Evolutionary conservation across 2,113 vertebrate genomes (phyloP).

Genomic region (Pachycephala philippinensis): DNA sequence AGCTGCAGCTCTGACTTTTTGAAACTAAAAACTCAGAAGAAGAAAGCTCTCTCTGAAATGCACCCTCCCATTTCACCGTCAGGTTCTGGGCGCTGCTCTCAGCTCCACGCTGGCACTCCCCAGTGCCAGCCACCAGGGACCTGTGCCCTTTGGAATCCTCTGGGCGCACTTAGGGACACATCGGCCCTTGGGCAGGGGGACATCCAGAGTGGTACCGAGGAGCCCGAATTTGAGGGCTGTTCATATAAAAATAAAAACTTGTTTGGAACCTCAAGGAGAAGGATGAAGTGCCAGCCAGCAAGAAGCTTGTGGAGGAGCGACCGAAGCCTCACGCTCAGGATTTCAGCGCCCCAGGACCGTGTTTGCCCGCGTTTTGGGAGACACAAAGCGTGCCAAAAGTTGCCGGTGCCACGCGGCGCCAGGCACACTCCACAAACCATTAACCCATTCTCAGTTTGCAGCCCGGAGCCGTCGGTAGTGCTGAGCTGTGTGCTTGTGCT

Average conservation of each 20-base stretch:
- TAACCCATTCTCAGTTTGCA: fast-evolving
- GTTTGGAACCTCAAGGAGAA: background rate
- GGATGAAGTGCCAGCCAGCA: background rate
- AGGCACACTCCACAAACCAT: fast-evolving
- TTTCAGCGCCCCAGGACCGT: fast-evolving
- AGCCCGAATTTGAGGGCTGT: too few species aligned
- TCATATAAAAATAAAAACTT: fast-evolving
- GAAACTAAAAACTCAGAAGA: too few species aligned
- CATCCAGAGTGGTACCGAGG: fast-evolving
- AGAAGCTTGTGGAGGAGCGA: background rate
- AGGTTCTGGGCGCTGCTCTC: background rate
- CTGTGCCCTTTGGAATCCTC: background rate
- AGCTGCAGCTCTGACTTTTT: background rate
- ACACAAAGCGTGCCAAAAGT: background rate
- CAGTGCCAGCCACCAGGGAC: fast-evolving
- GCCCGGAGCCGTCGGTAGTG: background rate
- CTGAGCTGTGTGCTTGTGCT: background rate
- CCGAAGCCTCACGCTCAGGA: fast-evolving
- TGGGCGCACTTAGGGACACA: fast-evolving
- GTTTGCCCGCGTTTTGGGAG: background rate
- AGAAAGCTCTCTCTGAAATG: too few species aligned
- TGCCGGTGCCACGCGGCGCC: background rate
- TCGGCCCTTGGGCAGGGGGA: background rate
- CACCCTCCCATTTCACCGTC: fast-evolving
- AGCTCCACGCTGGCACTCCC: background rate